Conservation (phyloP, 2,797 vertebrate species). For the Phoebastria nigripes region DNA sequence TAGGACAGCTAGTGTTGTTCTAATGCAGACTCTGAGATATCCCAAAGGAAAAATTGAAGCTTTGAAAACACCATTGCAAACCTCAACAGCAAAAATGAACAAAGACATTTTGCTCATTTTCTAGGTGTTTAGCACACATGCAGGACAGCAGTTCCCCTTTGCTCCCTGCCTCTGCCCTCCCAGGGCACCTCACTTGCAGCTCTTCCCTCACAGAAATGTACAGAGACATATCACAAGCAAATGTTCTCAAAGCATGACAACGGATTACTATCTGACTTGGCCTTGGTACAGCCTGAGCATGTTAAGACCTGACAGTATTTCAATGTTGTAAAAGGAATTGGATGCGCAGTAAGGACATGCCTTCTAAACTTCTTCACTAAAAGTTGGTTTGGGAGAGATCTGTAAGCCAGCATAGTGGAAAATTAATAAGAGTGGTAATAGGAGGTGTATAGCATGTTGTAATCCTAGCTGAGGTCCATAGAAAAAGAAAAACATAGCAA, state of each 20-base stretch:
- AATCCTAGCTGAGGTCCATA: neutral
- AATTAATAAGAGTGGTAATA: neutral
- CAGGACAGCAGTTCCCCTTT: neutral
- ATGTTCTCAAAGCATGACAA: neutral
- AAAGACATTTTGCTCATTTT: neutral
- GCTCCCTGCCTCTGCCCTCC: neutral
- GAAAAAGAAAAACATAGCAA: neutral
- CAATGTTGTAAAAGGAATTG: neutral
- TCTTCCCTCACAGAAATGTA: neutral
- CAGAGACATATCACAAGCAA: neutral
- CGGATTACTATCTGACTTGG: slow-evolving; percentile 30
- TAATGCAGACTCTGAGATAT: neutral
- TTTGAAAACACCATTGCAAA: neutral
- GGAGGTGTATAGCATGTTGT: neutral
- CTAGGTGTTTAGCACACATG: neutral
- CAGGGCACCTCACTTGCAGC: neutral
- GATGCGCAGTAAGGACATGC: neutral
- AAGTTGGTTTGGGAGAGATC: neutral
- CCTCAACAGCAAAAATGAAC: neutral
- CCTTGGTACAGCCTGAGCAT: neutral
- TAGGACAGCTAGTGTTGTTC: neutral
- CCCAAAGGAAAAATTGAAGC: neutral
- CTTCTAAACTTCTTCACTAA: neutral
- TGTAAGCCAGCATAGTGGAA: neutral
- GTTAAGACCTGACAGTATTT: slow-evolving; percentile 24